phyloP scores from a whole-genome alignment of 2,797 vertebrate species.

The Sebastes hopkinsi region DNA sequence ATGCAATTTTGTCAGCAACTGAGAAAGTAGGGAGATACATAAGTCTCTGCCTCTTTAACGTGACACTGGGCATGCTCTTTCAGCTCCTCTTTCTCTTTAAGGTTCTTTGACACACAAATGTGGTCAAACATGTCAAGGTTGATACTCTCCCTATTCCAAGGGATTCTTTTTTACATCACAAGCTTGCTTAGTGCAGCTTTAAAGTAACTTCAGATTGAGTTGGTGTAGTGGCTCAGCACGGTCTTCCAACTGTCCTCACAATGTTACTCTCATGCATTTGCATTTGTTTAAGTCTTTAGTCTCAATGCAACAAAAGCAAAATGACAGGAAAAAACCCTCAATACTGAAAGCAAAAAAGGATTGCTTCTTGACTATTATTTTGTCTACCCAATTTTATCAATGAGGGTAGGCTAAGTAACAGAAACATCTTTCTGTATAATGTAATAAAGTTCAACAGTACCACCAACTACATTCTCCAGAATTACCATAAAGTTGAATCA shows the following conservation, averaged over 20 bases:
- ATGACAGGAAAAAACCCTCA: background rate
- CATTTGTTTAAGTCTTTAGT: background rate
- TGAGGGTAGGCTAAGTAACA: too few species aligned
- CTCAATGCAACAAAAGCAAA: background rate
- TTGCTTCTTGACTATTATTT: background rate
- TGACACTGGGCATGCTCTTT: background rate
- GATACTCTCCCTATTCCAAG: background rate
- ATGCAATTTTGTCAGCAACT: conserved; percentile 89
- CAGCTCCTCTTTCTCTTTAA: background rate
- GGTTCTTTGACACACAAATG: background rate
- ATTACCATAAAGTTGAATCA: background rate
- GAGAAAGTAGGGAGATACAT: background rate
- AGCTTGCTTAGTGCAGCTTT: background rate
- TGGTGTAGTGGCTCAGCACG: background rate
- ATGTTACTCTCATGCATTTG: background rate
- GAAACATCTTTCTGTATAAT: background rate
- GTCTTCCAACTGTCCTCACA: background rate
- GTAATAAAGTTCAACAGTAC: background rate
- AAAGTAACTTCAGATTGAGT: background rate
- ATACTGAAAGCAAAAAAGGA: background rate
- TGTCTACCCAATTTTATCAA: too few species aligned
- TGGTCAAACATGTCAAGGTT: background rate
- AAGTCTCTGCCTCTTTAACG: background rate
- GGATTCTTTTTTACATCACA: background rate
- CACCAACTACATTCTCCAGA: background rate